Conservation (phyloP, 2,113 vertebrate genomes). For the Semnornis frantzii region DNA sequence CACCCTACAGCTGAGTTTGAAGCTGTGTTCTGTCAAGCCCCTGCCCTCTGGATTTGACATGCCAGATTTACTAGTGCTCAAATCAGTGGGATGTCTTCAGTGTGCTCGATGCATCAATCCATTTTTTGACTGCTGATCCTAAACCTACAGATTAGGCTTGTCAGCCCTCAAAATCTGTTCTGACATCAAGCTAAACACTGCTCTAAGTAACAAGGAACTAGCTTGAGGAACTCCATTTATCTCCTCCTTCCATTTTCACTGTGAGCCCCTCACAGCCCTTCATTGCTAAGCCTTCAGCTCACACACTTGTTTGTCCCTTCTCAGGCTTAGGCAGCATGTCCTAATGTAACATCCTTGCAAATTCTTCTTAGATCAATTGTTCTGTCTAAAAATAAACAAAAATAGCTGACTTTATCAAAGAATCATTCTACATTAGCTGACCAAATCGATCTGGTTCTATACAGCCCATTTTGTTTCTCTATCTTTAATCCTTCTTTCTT, state of each 20-base stretch:
- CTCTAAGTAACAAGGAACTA: background rate
- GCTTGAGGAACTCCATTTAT: background rate
- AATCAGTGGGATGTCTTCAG: background rate
- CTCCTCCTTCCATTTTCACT: background rate
- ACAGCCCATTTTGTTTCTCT: background rate
- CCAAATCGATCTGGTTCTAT: background rate
- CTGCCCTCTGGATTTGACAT: background rate
- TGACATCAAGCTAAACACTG: background rate
- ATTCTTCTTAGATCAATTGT: slow-evolving; percentile 33
- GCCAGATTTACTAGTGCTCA: background rate
- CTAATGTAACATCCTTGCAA: background rate
- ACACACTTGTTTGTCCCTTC: background rate
- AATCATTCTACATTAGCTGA: background rate
- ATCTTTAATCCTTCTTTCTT: slow-evolving; percentile 1
- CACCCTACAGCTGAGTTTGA: fast-evolving
- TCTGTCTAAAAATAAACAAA: slow-evolving; percentile 44
- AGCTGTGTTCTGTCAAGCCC: background rate
- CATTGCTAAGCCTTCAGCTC: background rate
- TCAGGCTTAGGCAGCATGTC: background rate
- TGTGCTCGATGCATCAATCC: too few species aligned
- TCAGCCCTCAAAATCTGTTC: background rate
- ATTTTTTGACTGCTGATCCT: background rate
- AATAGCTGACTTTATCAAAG: background rate
- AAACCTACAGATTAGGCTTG: background rate
- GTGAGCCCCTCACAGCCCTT: background rate